These are phyloP conservation scores for Rhincodon typus DNA, from an alignment of 2,797 vertebrate genomes.

Conservation along the genomic window DNA sequence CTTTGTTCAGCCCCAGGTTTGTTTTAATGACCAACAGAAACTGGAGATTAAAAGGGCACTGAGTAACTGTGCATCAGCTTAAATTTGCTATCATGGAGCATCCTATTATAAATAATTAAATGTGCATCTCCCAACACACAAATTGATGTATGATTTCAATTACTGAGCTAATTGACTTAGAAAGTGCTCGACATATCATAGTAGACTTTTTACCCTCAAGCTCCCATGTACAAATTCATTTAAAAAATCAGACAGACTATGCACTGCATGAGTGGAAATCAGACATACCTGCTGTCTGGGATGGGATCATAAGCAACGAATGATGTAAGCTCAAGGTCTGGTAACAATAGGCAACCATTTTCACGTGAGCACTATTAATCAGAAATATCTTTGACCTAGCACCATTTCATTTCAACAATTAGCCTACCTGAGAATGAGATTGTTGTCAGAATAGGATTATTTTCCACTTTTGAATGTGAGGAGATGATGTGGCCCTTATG, in stretches of 20 bases:
- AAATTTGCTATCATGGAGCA: not conserved
- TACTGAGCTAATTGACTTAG: slow-evolving; percentile 33
- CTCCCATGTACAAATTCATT: slow-evolving; percentile 22
- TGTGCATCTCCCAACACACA: slow-evolving; percentile 32
- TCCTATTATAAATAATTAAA: slow-evolving; percentile 29
- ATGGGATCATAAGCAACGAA: not conserved
- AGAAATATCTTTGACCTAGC: not conserved
- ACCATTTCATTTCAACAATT: not conserved
- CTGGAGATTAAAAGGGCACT: not conserved
- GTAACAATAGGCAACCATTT: not conserved
- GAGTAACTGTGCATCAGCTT: not conserved
- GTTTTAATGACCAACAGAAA: not conserved
- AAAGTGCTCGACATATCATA: slow-evolving; percentile 33
- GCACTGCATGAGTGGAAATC: not conserved
- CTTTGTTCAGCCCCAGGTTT: not conserved
- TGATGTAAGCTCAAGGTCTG: not conserved
- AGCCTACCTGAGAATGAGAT: not conserved
- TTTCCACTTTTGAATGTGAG: not conserved
- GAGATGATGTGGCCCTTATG: too few relatives aligned
- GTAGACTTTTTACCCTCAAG: slow-evolving; percentile 29
- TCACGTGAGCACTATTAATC: not conserved
- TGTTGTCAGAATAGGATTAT: not conserved
- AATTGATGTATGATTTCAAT: slow-evolving; percentile 36
- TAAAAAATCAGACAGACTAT: slow-evolving; percentile 26
- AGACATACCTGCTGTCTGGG: slow-evolving; percentile 21